These are phyloP conservation scores for Laterallus jamaicensis DNA, from an alignment of 2,113 vertebrate species.

Conservation along the genomic window DNA sequence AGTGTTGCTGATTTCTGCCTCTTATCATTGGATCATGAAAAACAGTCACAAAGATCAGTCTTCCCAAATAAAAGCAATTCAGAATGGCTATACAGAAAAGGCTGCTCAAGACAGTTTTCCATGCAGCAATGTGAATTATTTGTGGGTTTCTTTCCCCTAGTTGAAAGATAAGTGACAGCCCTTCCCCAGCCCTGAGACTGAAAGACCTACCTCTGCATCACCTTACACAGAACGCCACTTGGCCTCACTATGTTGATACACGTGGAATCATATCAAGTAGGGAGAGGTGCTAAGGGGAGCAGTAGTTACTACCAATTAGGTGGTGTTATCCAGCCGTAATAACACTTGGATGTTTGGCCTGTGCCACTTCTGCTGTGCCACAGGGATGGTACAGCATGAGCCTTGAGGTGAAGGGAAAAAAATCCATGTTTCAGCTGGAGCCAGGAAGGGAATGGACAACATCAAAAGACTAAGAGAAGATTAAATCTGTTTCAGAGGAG, in stretches of 20 bases:
- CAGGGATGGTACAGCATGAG: neutral
- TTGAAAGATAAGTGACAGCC: neutral
- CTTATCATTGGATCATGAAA: neutral
- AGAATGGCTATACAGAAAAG: neutral
- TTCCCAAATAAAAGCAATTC: neutral
- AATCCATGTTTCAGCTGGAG: neutral
- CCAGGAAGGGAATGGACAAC: neutral
- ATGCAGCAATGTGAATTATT: neutral
- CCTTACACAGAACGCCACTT: neutral
- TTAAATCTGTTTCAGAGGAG: neutral
- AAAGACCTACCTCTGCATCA: neutral
- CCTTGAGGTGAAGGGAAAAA: neutral
- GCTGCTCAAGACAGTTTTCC: neutral
- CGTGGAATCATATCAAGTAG: neutral
- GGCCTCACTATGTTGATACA: neutral
- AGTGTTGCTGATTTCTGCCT: neutral
- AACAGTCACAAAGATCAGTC: neutral
- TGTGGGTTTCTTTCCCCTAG: accelerated
- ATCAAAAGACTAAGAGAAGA: neutral
- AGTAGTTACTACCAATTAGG: neutral
- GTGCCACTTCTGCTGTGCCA: neutral
- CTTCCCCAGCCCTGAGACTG: neutral
- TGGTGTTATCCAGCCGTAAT: neutral
- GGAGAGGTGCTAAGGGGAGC: neutral
- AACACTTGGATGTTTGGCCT: accelerated